A percentile compares a stretch with the other conserved stretches of the same genome.
Conservation (phyloP, 2,113 vertebrate genomes). For the Lichenostomus cassidix region DNA sequence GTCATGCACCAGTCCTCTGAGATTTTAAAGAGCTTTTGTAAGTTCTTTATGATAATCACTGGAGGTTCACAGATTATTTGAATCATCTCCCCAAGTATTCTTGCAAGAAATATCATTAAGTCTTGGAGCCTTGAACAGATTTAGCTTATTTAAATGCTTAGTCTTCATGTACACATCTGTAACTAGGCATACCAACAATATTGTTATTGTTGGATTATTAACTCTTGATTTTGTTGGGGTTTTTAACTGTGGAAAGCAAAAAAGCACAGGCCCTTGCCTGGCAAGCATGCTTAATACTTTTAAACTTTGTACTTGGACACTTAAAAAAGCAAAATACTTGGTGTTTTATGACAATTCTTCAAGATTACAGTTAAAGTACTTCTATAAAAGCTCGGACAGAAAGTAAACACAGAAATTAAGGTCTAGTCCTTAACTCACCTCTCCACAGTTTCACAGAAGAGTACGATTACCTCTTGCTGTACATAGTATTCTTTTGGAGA, state of each 20-base stretch:
- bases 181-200: background rate
- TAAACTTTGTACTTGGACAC: background rate
- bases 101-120: background rate
- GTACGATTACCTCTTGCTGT: slow-evolving; percentile 96
- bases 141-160: background rate
- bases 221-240: background rate
- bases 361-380: background rate
- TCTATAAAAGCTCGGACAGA: background rate
- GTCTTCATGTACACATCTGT: background rate
- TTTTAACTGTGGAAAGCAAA: background rate
- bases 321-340: background rate
- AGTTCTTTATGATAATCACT: background rate
- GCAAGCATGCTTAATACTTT: background rate
- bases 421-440: slow-evolving; percentile 75
- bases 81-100: background rate
- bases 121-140: background rate
- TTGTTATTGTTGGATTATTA: background rate
- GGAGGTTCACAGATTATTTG: background rate
- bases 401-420: background rate
- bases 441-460: slow-evolving; percentile 98
- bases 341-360: background rate
- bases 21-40: background rate
- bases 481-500: slow-evolving; percentile 97
- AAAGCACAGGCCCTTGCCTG: background rate
- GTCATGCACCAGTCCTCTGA: background rate